These are phyloP conservation scores for Rhamnusium bicolor DNA, from an alignment of 2,888 invertebrate species.

Conservation along the genomic window DNA sequence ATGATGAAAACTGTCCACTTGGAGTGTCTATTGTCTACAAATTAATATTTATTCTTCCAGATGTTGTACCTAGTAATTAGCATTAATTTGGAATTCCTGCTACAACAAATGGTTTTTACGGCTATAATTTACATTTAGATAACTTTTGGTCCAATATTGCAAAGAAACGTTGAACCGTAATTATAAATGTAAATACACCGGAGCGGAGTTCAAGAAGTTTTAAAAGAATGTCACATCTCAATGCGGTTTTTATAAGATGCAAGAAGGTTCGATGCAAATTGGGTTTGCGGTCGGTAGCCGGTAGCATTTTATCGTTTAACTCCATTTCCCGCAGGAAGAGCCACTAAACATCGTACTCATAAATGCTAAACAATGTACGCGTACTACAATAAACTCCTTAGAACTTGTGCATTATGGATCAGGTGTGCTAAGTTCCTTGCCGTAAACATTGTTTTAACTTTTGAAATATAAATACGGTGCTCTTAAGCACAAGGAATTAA, in stretches of 20 bases:
- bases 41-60: constrained; percentile 30
- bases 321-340: constrained; percentile 59
- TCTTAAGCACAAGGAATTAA: constrained; percentile 42
- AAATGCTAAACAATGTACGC: constrained; percentile 57
- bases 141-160: constrained; percentile 32
- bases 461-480: constrained; percentile 47
- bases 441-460: constrained; percentile 54
- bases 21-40: too few relatives aligned
- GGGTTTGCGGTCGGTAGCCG: constrained; percentile 34
- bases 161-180: constrained; percentile 34
- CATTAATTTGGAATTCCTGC: constrained; percentile 36
- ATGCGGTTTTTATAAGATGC: constrained; percentile 45
- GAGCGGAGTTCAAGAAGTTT: constrained; percentile 34
- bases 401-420: constrained; percentile 62
- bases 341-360: constrained; percentile 50
- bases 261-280: constrained; percentile 37
- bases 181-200: constrained; percentile 40
- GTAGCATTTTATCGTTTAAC: constrained; percentile 65
- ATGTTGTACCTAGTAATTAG: constrained; percentile 30
- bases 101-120: constrained; percentile 44
- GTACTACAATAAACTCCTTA: constrained; percentile 60
- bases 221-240: constrained; percentile 53
- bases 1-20: too few relatives aligned
- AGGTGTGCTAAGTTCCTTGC: constrained; percentile 54
- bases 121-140: constrained; percentile 43